These are phyloP conservation scores for Petroica traversi DNA, from an alignment of 2,113 vertebrate species.

Conservation along the genomic window DNA sequence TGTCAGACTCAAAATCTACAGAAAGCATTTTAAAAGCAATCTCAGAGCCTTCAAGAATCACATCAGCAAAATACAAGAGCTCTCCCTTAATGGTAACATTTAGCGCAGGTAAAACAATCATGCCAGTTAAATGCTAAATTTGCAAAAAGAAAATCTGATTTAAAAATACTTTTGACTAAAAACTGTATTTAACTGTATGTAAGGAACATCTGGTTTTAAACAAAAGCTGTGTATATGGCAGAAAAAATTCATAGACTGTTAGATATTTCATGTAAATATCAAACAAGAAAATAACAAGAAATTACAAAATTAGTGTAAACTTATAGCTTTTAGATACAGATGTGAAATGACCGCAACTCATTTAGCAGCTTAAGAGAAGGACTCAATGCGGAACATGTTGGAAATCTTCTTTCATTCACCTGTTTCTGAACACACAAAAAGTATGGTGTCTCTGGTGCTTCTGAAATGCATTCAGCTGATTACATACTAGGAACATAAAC, in stretches of 20 bases:
- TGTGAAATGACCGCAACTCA: background rate
- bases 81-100: background rate
- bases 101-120: background rate
- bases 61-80: background rate
- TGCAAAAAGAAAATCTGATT: background rate
- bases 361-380: background rate
- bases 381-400: background rate
- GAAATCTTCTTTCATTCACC: background rate
- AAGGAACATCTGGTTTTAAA: background rate
- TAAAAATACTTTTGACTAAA: background rate
- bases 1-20: background rate
- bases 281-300: background rate
- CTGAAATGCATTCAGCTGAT: background rate
- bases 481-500: background rate
- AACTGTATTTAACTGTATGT: background rate
- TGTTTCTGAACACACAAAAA: background rate
- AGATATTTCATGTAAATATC: background rate
- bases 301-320: background rate
- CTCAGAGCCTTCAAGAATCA: background rate
- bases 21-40: background rate
- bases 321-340: background rate
- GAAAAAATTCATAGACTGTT: background rate
- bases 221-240: background rate
- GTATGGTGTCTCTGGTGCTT: rapidly evolving
- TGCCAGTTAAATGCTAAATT: background rate